Evolutionary conservation across 2,113 vertebrate species (phyloP).

Genomic region (Podiceps cristatus): DNA sequence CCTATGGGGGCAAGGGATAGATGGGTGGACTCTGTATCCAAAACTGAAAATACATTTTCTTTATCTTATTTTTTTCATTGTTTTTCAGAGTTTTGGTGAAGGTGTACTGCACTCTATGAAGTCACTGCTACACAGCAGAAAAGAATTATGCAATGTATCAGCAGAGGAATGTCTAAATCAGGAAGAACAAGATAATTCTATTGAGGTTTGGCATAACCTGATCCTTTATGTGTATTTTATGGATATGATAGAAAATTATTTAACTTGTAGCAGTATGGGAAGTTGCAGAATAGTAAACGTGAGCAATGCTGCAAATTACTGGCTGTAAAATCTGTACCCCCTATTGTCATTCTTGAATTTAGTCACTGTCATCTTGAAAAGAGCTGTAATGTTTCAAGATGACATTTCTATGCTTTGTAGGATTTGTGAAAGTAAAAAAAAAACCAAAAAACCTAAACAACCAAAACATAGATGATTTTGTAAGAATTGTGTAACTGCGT

Average conservation of each 20-base stretch:
- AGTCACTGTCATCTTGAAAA: not conserved
- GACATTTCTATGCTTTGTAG: not conserved
- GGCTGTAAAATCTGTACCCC: not conserved
- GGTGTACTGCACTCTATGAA: slow-evolving; percentile 83
- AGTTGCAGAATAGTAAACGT: not conserved
- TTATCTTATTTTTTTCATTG: not conserved
- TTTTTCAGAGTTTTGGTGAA: slow-evolving; percentile 86
- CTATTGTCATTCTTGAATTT: not conserved
- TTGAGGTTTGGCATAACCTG: slow-evolving; percentile 83
- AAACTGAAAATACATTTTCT: not conserved
- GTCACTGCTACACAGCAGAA: slow-evolving; percentile 88
- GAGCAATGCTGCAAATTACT: not conserved
- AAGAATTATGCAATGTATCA: slow-evolving; percentile 86
- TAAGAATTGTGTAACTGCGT: not conserved
- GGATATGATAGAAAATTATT: not conserved
- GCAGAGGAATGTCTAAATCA: slow-evolving; percentile 78
- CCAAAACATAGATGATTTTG: not conserved
- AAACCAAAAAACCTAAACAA: not conserved
- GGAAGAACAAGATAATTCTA: slow-evolving; percentile 72
- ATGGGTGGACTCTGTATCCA: not conserved
- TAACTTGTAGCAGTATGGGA: not conserved
- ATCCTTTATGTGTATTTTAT: not conserved
- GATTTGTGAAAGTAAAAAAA: not conserved
- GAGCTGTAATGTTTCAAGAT: not conserved
- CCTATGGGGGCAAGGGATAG: not conserved